Evolutionary conservation across 1,140 invertebrate species (phyloP).

Genomic region (Drosophila equinoxialis): DNA sequence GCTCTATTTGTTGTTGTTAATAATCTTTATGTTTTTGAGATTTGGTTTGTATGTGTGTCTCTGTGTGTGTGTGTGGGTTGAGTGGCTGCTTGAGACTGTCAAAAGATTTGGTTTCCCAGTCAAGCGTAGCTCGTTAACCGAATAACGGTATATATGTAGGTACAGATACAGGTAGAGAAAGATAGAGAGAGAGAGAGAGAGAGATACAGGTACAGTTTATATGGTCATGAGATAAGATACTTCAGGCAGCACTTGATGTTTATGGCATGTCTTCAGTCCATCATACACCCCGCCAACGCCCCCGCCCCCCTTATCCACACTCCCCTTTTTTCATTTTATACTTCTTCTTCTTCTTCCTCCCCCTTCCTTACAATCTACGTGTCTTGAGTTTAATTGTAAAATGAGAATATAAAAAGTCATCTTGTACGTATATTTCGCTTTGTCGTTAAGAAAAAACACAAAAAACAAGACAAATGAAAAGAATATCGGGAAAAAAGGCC

Average conservation of each 20-base stretch:
- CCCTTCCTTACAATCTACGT: background rate
- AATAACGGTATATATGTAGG: constrained; percentile 47
- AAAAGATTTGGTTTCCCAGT: constrained; percentile 32
- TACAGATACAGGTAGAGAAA: background rate
- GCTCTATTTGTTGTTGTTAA: constrained; percentile 51
- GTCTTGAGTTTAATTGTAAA: constrained; percentile 11
- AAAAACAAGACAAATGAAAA: background rate
- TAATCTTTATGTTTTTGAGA: constrained; percentile 34
- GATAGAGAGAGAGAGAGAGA: too few relatives aligned
- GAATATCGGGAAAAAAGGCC: background rate
- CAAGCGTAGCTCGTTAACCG: constrained; percentile 57
- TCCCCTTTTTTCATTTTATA: background rate
- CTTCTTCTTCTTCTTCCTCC: too few relatives aligned
- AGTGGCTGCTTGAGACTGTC: constrained; percentile 58
- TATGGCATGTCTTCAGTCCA: constrained; percentile 28
- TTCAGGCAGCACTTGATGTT: constrained; percentile 66
- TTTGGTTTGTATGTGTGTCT: constrained; percentile 46
- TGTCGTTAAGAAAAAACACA: constrained; percentile 34
- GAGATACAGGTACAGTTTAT: constrained; percentile 46
- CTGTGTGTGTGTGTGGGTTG: constrained; percentile 30
- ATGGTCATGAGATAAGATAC: constrained; percentile 71
- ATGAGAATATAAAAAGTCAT: constrained; percentile 30
- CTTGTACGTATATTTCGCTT: constrained; percentile 42
- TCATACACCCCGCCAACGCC: background rate
- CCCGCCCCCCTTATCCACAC: background rate